Evolutionary conservation across 1,140 invertebrate genomes (phyloP), one percentile per base, ranked within the genome.

Genomic region (Drosophila prosaltans): DNA sequence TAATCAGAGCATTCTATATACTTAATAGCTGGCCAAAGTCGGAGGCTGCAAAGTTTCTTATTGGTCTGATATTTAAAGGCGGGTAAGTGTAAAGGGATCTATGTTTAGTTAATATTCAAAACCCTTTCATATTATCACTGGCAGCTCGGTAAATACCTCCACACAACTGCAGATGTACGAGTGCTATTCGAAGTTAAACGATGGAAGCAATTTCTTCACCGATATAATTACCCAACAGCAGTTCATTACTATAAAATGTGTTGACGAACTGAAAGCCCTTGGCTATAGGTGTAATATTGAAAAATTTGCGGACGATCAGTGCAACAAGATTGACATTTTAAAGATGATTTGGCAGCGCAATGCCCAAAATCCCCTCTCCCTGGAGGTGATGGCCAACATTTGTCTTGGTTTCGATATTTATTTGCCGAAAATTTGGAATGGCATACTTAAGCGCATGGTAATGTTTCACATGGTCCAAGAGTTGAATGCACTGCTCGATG

Each of bases 121-220:
- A 16, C 16, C 16, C 16, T 16, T 16, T 16, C 28, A 30, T 30
- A 30, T 30, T 30, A 36, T 36, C 3, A 67, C 1, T 30, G 11
- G 10, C 32, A 92, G 90, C 0, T 68, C 75, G 1, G 71, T 80
- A 11, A 92, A 91, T 63, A 91, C 91, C n/a, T 81, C 80, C 0
- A 89, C 90, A 0, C 92, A 92, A 60, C 65, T 92, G 21, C 92
- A 92, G 61, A 81, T 92, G 77, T 92, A 90, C 51, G 92, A 92
- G 69, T 92, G 92, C 43, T 91, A 90, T 30, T 86, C 81, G 1
- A 92, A 92, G 62, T 72, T 92, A 0, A 84, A 92, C 21, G 90
- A 92, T 61, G 92, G 91, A 26, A 88, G 81, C 43, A 80, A 66
- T 59, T 81, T 78, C 0, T 92, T 91, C 7, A 77, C 76, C n/a